These are phyloP conservation scores for Sphaerodactylus townsendi DNA, from an alignment of 2,113 vertebrate species.

Conservation along the genomic window DNA sequence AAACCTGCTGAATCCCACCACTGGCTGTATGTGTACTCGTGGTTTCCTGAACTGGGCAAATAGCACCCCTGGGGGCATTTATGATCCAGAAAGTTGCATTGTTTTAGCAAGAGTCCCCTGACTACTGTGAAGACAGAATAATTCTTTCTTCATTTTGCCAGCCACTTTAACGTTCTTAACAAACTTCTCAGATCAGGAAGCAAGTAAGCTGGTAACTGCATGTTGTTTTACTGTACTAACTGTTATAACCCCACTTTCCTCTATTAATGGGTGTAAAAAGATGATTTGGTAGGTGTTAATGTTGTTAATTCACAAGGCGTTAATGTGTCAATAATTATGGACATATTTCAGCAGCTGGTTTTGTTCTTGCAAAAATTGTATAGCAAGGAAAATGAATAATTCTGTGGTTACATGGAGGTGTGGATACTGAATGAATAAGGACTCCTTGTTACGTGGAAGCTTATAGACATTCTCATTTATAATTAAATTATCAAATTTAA, in stretches of 20 bases:
- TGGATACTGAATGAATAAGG: constrained; percentile 27
- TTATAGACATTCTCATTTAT: constrained; percentile 4
- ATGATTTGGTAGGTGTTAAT: constrained; percentile 72
- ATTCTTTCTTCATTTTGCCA: constrained; percentile 32
- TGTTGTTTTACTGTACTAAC: neutral
- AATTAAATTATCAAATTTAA: neutral
- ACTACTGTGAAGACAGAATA: neutral
- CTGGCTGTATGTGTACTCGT: no score
- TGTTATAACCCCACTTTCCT: constrained; percentile 27
- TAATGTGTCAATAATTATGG: constrained; percentile 74
- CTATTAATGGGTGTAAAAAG: constrained; percentile 10
- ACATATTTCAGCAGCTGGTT: constrained; percentile 71
- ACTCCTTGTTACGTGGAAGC: constrained; percentile 8
- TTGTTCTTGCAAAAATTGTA: constrained; percentile 55
- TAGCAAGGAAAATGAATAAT: constrained; percentile 57
- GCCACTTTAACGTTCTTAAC: neutral
- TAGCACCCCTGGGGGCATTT: no score
- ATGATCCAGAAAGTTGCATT: no score
- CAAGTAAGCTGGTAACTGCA: neutral
- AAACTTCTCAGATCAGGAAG: constrained; percentile 4
- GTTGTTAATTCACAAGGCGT: constrained; percentile 68
- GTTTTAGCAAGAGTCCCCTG: no score
- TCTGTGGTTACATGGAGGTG: constrained; percentile 32
- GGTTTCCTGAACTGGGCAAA: no score
- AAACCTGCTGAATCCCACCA: no score